Evolutionary conservation across 2,797 vertebrate species (phyloP).

Genomic region (Enteromius treurensis): DNA sequence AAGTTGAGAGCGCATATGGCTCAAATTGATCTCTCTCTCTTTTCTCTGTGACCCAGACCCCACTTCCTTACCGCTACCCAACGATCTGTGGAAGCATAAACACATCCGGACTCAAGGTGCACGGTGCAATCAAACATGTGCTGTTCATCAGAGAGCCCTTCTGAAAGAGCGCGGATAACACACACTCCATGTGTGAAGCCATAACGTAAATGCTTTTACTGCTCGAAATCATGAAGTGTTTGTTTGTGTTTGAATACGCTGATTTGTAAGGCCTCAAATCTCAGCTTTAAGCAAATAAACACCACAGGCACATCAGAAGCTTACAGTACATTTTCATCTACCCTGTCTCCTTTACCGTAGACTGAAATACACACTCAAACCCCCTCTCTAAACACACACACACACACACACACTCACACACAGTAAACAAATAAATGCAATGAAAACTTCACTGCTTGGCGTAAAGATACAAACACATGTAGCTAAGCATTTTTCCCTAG

Average conservation of each 20-base stretch:
- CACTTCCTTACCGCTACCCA: slow-evolving; percentile 61
- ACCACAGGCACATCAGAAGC: slow-evolving; percentile 18
- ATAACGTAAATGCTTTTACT: background rate
- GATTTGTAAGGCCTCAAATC: slow-evolving; percentile 53
- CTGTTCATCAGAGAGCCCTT: slow-evolving; percentile 62
- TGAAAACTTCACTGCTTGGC: background rate
- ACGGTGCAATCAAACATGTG: slow-evolving; percentile 59
- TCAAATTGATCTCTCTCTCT: slow-evolving; percentile 32
- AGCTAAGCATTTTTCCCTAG: slow-evolving; percentile 7
- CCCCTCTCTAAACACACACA: slow-evolving; percentile 61
- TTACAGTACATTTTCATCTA: slow-evolving; percentile 33
- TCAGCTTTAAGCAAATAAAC: slow-evolving; percentile 47
- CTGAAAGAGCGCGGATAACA: slow-evolving; percentile 48
- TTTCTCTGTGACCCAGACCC: slow-evolving; percentile 43
- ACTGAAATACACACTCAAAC: slow-evolving; percentile 44
- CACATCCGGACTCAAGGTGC: slow-evolving; percentile 62
- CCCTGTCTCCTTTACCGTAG: slow-evolving; percentile 2
- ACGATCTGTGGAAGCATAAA: slow-evolving; percentile 66
- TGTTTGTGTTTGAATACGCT: slow-evolving; percentile 53
- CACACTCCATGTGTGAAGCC: slow-evolving; percentile 18
- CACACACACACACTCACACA: slow-evolving; percentile 1
- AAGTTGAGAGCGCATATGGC: slow-evolving; percentile 40
- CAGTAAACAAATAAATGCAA: slow-evolving; percentile 13
- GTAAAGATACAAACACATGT: slow-evolving; percentile 4
- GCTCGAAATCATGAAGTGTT: slow-evolving; percentile 37